These are phyloP conservation scores for Coboldia fuscipes DNA, from an alignment of 1,140 invertebrate species.

Conservation along the genomic window DNA sequence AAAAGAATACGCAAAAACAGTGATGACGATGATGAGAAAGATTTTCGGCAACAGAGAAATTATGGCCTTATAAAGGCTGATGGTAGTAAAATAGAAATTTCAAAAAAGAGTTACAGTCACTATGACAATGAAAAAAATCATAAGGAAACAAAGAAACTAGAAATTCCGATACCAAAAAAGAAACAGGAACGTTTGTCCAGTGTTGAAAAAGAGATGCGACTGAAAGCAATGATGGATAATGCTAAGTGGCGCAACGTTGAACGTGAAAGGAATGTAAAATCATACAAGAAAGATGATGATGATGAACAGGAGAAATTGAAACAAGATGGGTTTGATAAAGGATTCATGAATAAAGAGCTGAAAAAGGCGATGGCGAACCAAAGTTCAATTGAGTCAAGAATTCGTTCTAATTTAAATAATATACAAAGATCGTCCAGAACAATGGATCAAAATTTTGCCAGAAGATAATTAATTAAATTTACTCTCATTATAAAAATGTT, in stretches of 20 bases:
- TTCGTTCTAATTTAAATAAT: constrained; percentile 62
- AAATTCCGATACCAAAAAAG: constrained; percentile 6
- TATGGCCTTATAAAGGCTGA: constrained; percentile 25
- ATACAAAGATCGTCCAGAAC: constrained; percentile 43
- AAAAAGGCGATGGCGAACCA: constrained; percentile 34
- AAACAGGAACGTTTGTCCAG: constrained; percentile 27
- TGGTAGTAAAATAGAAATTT: constrained; percentile 19
- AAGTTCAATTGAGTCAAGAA: constrained; percentile 45
- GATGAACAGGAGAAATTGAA: constrained; percentile 28
- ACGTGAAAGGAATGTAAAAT: constrained; percentile 34
- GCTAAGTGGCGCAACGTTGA: constrained; percentile 47
- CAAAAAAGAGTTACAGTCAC: constrained; percentile 2
- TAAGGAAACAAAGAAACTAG: neutral
- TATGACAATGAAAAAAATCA: constrained; percentile 7
- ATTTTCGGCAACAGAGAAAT: constrained; percentile 8
- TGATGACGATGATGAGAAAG: constrained; percentile 8
- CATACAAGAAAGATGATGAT: constrained; percentile 37
- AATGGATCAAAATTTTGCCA: constrained; percentile 53
- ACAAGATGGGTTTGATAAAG: constrained; percentile 20
- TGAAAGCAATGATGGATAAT: constrained; percentile 67
- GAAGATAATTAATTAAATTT: constrained; percentile 21
- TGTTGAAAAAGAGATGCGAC: constrained; percentile 43
- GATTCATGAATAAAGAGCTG: constrained; percentile 39
- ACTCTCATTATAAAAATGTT: too few species aligned
- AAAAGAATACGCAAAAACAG: too few species aligned